Base-by-base conservation (phyloP, 2,113 vertebrate species). In the Rhizomys pruinosus region DNA sequence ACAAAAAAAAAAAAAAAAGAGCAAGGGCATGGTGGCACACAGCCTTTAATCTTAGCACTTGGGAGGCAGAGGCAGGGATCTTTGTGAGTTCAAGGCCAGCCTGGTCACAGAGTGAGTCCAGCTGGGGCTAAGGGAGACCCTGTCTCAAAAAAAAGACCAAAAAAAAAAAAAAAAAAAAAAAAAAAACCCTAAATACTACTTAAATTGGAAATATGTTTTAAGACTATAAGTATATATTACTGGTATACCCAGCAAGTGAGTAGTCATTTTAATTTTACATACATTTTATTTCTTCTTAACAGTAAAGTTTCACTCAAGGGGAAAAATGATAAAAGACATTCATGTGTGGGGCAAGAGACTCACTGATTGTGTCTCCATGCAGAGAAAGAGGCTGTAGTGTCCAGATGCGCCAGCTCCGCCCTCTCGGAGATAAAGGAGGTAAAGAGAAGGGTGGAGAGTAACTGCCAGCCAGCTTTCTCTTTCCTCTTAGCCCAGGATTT, bases 261-360 rank as follows among this genome's bases (percentile, higher is more conserved):
- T 61, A 23, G 73, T 9, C n/a, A 34, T 82, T 82, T 92, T 90
- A 34, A 72, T 76, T n/a, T 97, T 89, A 52, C n/a, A 74, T 78
- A 8, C 64, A 77, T 89, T 84, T 96, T 73, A 87, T 87, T 93
- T 92, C 66, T 44, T 84, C 73, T 64, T 37, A 61, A 59, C 55
- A 91, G 57, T 71, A 88, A 85, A 15, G 79, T 57, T 82, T 84
- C 19, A 32, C 37, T 96, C 34, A 77, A 90, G 74, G 59, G 23
- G 52, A 92, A 79, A 44, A 92, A 84, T 64, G 71, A 32, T 34
- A 71, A n/a, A n/a, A 82, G 52, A 29, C 61, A 44, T 76, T 66
- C n/a, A 89, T 63, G 55, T 52, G 34, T 9, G 57, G 74, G 15
- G 3, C 42, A 20, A 23, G 55, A 81, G 68, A 55, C n/a, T 93